Evolutionary conservation across 2,113 vertebrate genomes (phyloP), one percentile per base, ranked within the genome.

Genomic region (Cheirogaleus medius): DNA sequence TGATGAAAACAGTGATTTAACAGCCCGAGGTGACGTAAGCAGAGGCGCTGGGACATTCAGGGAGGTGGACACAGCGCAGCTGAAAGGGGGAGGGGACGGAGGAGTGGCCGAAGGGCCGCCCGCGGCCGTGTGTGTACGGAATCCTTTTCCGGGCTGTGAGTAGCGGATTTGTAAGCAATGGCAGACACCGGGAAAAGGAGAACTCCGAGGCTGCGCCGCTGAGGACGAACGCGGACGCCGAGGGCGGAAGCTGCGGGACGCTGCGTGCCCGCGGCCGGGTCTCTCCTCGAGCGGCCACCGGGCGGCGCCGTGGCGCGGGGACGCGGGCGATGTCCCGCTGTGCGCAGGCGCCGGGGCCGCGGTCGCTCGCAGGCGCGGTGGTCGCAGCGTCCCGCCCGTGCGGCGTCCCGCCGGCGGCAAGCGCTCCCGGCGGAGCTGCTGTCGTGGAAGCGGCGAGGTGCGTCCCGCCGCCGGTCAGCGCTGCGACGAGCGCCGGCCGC

Each of bases 231-330:
- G 15, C 49, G 21, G 9, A 29, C 29, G 6, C 37, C 0, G 12
- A 32, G 27, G 0, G 49, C 7, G 11, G 9, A 5, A 6, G 2
- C 0, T 1, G 27, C 13, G 2, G 3, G n/a, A 52, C 0, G 9
- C 12, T 13, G 2, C 1, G 11, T 7, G 39, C 13, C 84, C 25
- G 18, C 3, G 12, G 4, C 10, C 29, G 23, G 68, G 64, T 60
- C 60, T 12, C 81, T 63, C 42, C 63, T 17, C 0, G 0, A 44
- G 10, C 0, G 5, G 39, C 81, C 97, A 42, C 95, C 1, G 94
- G 96, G 60, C 84, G 97, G 88, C 56, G 52, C 10, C 39, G 39
- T 68, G 3, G 21, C 71, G 47, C 44, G 27, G 56, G 32, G 56
- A 69, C 17, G 14, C 54, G 2, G 78, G 71, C 42, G 7, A 29